phyloP scores from a whole-genome alignment of 2,888 invertebrate genomes.

The Lasius platythorax region DNA sequence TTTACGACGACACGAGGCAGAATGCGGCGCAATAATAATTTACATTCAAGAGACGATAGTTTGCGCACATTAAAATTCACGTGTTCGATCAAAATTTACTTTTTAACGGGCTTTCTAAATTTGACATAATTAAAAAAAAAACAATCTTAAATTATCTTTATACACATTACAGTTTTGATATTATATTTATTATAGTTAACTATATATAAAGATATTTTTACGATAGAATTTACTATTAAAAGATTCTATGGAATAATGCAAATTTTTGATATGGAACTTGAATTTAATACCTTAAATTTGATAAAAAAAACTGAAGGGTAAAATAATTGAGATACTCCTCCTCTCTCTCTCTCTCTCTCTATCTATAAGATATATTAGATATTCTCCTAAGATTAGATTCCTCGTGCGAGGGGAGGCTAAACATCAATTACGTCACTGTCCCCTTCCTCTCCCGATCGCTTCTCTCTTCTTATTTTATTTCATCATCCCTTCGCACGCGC shows the following conservation, averaged over 20 bases:
- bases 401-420: background rate
- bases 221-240: background rate
- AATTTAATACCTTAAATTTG: background rate
- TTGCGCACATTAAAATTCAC: background rate
- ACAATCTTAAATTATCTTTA: background rate
- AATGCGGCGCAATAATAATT: conserved; percentile 31
- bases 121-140: background rate
- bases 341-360: too few relatives aligned
- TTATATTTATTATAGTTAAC: background rate
- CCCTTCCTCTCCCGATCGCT: background rate
- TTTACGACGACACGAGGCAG: background rate
- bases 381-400: conserved; percentile 1
- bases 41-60: background rate
- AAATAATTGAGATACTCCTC: background rate
- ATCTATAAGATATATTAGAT: background rate
- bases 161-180: background rate
- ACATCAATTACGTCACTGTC: conserved; percentile 37
- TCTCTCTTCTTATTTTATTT: conserved; percentile 48
- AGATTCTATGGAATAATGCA: background rate
- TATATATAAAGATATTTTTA: background rate
- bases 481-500: conserved; percentile 35
- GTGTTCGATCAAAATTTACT: background rate
- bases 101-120: background rate
- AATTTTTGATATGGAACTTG: background rate
- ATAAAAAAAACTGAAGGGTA: background rate